These are phyloP conservation scores for Batillaria attramentaria DNA, from an alignment of 1,140 invertebrate species.

Conservation along the genomic window DNA sequence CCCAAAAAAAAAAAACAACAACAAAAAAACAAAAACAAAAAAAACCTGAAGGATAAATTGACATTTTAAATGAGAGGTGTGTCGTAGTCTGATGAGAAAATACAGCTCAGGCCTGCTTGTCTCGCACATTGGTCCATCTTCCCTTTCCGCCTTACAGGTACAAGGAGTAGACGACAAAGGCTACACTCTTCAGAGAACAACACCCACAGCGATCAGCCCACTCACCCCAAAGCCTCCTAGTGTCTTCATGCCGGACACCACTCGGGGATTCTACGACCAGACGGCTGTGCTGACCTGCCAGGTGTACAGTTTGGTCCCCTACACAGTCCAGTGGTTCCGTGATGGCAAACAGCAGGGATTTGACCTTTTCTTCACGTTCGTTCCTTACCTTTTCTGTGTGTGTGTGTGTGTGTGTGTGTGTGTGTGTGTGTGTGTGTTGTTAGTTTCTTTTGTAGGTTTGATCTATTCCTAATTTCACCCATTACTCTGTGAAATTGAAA, in stretches of 20 bases:
- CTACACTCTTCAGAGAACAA: slow-evolving; percentile 61
- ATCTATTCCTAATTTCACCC: too few species aligned
- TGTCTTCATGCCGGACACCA: slow-evolving; percentile 66
- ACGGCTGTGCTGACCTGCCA: slow-evolving; percentile 72
- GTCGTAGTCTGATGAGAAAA: too few species aligned
- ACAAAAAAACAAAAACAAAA: too few species aligned
- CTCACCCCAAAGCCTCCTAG: slow-evolving; percentile 55
- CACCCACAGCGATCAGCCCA: slow-evolving; percentile 66
- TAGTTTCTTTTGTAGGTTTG: too few species aligned
- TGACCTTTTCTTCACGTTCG: slow-evolving; percentile 58
- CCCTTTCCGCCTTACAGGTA: slow-evolving; percentile 58
- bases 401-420: slow-evolving; percentile 1
- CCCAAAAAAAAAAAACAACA: too few species aligned
- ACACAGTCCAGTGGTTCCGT: slow-evolving; percentile 74
- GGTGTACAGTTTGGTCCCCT: slow-evolving; percentile 75
- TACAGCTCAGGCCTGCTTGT: too few species aligned
- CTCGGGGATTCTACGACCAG: slow-evolving; percentile 60
- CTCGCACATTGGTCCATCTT: not conserved
- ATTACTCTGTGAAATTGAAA: too few species aligned
- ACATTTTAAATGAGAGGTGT: too few species aligned
- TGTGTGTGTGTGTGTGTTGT: slow-evolving; percentile 9
- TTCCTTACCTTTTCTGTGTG: slow-evolving; percentile 46
- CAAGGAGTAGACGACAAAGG: slow-evolving; percentile 65
- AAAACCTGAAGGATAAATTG: too few species aligned
- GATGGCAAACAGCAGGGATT: slow-evolving; percentile 63